Evolutionary conservation across 2,797 vertebrate species (phyloP).

Genomic region (Erpetoichthys calabaricus): DNA sequence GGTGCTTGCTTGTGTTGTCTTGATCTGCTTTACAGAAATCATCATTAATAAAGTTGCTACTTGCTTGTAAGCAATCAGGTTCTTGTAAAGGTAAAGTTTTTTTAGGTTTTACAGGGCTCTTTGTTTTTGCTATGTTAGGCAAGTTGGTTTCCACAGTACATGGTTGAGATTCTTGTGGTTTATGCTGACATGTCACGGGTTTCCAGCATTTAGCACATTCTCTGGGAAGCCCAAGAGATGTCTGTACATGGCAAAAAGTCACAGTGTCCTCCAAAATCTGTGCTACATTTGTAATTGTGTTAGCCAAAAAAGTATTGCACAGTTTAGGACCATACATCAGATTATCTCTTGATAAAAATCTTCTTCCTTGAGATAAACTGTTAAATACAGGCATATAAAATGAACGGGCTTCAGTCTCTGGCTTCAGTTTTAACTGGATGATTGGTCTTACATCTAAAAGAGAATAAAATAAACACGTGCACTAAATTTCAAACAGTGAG

Average conservation of each 20-base stretch:
- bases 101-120: constrained; percentile 14
- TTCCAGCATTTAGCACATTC: constrained; percentile 5
- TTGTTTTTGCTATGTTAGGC: not conserved
- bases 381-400: no score
- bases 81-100: constrained; percentile 7
- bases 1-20: no score
- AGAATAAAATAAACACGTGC: no score
- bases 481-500: no score
- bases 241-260: constrained; percentile 22
- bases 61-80: constrained; percentile 3
- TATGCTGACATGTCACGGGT: constrained; percentile 9
- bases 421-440: no score
- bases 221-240: constrained; percentile 15
- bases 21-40: no score
- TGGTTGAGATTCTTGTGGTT: constrained; percentile 4
- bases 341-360: constrained; percentile 8
- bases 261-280: constrained; percentile 24
- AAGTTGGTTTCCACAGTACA: not conserved
- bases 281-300: constrained; percentile 28
- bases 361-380: no score
- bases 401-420: no score
- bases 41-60: not conserved
- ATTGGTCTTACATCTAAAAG: no score
- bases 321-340: constrained; percentile 33
- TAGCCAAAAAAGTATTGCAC: constrained; percentile 25